phyloP scores from a whole-genome alignment of 1,140 invertebrate species.

The Caenorhabditis brenneri region DNA sequence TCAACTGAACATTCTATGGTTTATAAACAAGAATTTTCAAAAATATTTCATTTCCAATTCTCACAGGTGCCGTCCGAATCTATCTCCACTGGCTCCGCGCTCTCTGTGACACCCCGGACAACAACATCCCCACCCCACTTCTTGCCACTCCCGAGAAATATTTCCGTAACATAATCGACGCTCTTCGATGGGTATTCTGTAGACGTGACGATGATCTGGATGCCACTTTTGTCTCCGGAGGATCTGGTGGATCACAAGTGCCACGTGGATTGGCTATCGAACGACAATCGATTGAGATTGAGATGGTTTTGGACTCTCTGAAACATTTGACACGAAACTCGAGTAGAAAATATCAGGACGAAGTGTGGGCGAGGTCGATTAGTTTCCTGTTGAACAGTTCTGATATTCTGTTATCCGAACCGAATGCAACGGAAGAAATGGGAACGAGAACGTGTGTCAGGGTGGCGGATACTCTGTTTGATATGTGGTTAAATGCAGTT shows the following conservation, averaged over 20 bases:
- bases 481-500: conserved; percentile 63
- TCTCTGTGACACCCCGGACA: conserved; percentile 46
- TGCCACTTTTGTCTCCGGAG: background rate
- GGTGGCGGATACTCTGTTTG: conserved; percentile 59
- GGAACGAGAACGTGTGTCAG: conserved; percentile 43
- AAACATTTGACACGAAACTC: conserved; percentile 46
- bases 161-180: conserved; percentile 57
- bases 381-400: conserved; percentile 52
- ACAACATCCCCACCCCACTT: conserved; percentile 48
- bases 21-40: too few species aligned
- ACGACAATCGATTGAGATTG: conserved; percentile 48
- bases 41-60: background rate
- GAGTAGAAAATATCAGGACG: conserved; percentile 55
- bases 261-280: conserved; percentile 45
- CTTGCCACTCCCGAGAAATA: conserved; percentile 56
- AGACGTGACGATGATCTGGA: conserved; percentile 15
- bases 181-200: conserved; percentile 53
- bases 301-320: conserved; percentile 44
- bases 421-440: conserved; percentile 48
- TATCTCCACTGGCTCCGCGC: conserved; percentile 55
- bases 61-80: conserved; percentile 38
- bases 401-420: conserved; percentile 52
- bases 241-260: background rate
- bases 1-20: too few species aligned
- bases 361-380: conserved; percentile 55